Conservation (phyloP, 1,140 invertebrate genomes). For the Aphaenogaster rudis region DNA sequence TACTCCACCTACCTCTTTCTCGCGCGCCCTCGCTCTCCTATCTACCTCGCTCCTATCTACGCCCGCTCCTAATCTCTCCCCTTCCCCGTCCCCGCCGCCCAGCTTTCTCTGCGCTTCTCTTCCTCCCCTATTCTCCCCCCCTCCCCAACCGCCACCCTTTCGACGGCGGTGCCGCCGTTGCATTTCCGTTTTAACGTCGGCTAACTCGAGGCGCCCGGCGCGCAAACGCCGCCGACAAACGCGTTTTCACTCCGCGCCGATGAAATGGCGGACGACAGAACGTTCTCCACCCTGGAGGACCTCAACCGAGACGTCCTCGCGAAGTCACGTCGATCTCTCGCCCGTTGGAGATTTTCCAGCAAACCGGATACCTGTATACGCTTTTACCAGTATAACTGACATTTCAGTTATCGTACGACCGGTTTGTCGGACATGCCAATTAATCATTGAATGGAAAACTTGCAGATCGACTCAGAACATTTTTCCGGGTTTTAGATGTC, state of each 20-base stretch:
- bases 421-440: not conserved
- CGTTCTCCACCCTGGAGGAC: slow-evolving; percentile 67
- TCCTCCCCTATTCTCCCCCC: slow-evolving; percentile 4
- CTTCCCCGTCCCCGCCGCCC: slow-evolving; percentile 32
- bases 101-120: slow-evolving; percentile 49
- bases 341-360: not conserved
- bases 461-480: not conserved
- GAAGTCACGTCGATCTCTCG: not conserved
- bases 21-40: slow-evolving; percentile 58
- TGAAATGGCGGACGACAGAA: slow-evolving; percentile 82
- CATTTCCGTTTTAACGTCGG: slow-evolving; percentile 78
- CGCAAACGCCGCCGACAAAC: slow-evolving; percentile 79
- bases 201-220: slow-evolving; percentile 74
- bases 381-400: not conserved
- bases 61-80: slow-evolving; percentile 49
- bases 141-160: not conserved
- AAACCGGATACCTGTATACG: not conserved
- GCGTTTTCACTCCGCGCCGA: slow-evolving; percentile 76
- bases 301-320: not conserved
- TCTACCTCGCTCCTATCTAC: slow-evolving; percentile 37
- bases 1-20: slow-evolving; percentile 40
- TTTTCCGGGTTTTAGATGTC: not conserved
- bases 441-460: not conserved
- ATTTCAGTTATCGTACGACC: not conserved
- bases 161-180: slow-evolving; percentile 39